These are phyloP conservation scores for Thecocarcelia acutangulata DNA, from an alignment of 2,888 invertebrate species.

Conservation along the genomic window DNA sequence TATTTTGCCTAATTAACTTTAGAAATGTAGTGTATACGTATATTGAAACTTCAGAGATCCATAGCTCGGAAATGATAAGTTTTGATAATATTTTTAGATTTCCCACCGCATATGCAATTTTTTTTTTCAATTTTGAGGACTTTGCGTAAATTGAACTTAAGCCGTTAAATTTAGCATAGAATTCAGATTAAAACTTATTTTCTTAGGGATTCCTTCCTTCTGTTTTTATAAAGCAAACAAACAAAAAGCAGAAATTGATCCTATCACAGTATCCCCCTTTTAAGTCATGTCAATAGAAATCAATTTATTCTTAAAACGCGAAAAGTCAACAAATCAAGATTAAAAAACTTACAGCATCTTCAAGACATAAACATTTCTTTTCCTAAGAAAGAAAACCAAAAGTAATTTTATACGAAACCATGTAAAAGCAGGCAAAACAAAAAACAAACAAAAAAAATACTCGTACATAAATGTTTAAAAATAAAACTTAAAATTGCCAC, in stretches of 20 bases:
- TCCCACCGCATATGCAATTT: too few species aligned
- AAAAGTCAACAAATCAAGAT: slow-evolving; percentile 36
- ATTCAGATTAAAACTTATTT: too few species aligned
- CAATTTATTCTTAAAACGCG: slow-evolving; percentile 28
- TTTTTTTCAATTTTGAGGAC: too few species aligned
- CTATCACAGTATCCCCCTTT: slow-evolving; percentile 8
- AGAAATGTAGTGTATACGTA: too few species aligned
- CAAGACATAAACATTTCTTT: slow-evolving; percentile 32
- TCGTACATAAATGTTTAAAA: slow-evolving; percentile 38
- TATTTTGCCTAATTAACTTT: too few species aligned
- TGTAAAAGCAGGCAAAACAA: slow-evolving; percentile 23
- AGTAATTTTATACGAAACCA: slow-evolving; percentile 9
- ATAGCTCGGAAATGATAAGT: too few species aligned
- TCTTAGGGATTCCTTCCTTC: neutral
- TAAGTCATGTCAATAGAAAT: slow-evolving; percentile 48
- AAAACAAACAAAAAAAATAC: too few species aligned
- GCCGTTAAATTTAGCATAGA: too few species aligned
- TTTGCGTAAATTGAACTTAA: too few species aligned
- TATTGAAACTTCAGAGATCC: too few species aligned
- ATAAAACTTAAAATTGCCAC: slow-evolving; percentile 50
- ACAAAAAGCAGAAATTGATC: neutral
- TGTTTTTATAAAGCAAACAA: neutral
- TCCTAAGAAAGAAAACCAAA: slow-evolving; percentile 14
- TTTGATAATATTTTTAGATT: too few species aligned
- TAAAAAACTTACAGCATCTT: slow-evolving; percentile 45